phyloP scores from a whole-genome alignment of 2,113 vertebrate genomes.

The Uropsilus gracilis region DNA sequence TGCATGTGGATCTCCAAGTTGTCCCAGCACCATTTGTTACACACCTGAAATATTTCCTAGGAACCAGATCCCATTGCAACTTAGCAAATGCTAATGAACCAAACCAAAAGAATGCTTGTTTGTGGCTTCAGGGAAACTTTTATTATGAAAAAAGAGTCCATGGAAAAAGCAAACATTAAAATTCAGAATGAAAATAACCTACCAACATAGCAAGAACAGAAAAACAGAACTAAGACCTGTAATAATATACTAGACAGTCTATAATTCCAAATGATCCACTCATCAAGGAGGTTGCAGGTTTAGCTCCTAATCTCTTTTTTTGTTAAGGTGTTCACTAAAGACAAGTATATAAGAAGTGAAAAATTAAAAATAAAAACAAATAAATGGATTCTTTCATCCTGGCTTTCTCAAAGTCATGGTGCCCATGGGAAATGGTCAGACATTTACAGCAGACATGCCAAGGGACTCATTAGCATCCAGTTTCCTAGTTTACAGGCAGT shows the following conservation, averaged over 20 bases:
- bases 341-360: background rate
- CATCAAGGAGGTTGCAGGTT: background rate
- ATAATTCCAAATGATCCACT: background rate
- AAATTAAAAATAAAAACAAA: constrained; percentile 52
- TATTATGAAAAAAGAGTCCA: background rate
- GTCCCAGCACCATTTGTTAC: background rate
- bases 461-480: background rate
- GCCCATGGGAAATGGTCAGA: background rate
- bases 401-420: background rate
- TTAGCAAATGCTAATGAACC: background rate
- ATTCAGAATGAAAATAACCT: background rate
- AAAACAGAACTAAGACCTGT: background rate
- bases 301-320: background rate
- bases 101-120: background rate
- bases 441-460: background rate
- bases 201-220: constrained; percentile 1
- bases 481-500: background rate
- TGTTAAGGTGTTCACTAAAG: background rate
- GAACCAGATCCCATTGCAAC: background rate
- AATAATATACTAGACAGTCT: background rate
- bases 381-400: background rate
- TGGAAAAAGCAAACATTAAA: background rate
- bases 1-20: too few relatives aligned
- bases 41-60: background rate
- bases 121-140: background rate